Conservation (phyloP, 2,113 vertebrate genomes). For the Seriola dumerili region DNA sequence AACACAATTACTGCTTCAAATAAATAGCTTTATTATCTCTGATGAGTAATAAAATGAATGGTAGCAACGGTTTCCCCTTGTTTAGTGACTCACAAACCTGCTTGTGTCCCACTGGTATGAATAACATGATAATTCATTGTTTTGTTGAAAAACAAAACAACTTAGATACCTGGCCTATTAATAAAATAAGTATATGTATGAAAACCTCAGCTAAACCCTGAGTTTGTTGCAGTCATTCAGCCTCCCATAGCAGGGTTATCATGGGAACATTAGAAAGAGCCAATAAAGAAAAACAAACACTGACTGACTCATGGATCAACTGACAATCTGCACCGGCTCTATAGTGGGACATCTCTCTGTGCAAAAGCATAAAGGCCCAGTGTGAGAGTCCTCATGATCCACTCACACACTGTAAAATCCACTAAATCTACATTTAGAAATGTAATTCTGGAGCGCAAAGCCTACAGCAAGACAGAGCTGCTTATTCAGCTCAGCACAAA, state of each 20-base stretch:
- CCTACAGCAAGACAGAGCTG: neutral
- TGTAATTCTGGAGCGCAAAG: conserved; percentile 7
- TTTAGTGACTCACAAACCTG: neutral
- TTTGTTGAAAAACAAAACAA: too few species aligned
- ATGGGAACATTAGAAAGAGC: neutral
- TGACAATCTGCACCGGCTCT: conserved; percentile 9
- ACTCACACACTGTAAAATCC: neutral
- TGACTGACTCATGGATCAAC: neutral
- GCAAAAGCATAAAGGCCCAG: neutral
- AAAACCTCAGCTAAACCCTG: conserved; percentile 10
- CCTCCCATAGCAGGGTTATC: neutral
- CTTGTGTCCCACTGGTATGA: neutral
- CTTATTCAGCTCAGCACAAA: neutral
- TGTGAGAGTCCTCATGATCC: neutral
- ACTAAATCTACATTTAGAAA: conserved; percentile 8
- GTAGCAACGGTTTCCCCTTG: neutral
- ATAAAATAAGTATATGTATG: neutral
- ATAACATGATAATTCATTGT: neutral
- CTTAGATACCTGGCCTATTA: too few species aligned
- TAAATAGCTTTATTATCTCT: neutral
- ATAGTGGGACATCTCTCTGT: neutral
- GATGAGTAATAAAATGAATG: neutral
- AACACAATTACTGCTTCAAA: conserved; percentile 19
- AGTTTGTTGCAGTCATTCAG: neutral
- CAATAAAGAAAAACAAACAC: conserved; percentile 39